Evolutionary conservation across 2,797 vertebrate genomes (phyloP).

Genomic region (Notolepis coatsorum): DNA sequence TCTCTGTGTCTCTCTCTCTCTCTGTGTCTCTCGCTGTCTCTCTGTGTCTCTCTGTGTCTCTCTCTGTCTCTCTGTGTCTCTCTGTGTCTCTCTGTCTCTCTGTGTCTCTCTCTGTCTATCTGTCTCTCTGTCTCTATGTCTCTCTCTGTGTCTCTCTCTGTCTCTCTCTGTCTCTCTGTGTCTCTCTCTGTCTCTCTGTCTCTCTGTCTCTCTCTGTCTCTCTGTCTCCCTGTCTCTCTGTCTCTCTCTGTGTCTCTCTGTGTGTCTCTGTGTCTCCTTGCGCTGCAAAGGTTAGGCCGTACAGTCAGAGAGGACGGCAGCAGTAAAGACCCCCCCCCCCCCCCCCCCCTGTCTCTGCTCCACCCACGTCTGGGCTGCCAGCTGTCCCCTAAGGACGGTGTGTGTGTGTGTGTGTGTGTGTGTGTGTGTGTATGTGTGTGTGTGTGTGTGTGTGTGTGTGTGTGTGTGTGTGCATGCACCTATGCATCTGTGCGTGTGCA

Average conservation of each 20-base stretch:
- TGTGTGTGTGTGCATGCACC: neutral
- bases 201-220: conserved; percentile 63
- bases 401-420: conserved; percentile 12
- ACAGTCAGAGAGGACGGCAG: conserved; percentile 67
- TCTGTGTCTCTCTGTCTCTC: conserved; percentile 62
- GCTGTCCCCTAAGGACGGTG: conserved; percentile 61
- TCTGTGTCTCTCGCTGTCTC: conserved; percentile 61
- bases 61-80: conserved; percentile 63
- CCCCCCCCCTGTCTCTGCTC: conserved; percentile 61
- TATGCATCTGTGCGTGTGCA: neutral
- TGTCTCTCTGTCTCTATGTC: conserved; percentile 66
- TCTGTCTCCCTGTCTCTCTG: conserved; percentile 62
- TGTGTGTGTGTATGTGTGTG: neutral
- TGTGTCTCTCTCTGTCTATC: conserved; percentile 61
- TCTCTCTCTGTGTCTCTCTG: conserved; percentile 59
- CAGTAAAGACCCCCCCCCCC: conserved; percentile 73
- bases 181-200: conserved; percentile 63
- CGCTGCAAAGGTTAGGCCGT: conserved; percentile 71
- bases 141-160: conserved; percentile 59
- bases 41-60: conserved; percentile 62
- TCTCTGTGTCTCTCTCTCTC: conserved; percentile 63
- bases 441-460: neutral
- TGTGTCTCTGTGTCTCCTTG: conserved; percentile 66
- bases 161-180: conserved; percentile 56
- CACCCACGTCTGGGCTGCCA: conserved; percentile 64